Percentiles rank a stretch among this genome's conserved stretches.
Conservation (phyloP, 1,140 invertebrate species). For the Yoshiicerus persimilis region DNA sequence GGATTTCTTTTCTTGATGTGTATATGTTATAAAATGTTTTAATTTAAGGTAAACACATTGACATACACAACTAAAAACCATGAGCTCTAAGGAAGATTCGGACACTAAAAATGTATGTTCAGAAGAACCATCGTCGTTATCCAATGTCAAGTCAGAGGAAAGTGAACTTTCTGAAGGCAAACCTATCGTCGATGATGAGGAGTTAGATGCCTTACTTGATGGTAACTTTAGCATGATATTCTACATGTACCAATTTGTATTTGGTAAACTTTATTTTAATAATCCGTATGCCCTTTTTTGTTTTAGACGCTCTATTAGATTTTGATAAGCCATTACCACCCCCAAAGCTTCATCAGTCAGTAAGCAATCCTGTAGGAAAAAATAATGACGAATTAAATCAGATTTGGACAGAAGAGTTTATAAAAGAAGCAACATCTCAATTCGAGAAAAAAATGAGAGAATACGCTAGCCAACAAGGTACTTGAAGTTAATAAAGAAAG, state of each 20-base stretch:
- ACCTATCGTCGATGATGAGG: constrained; percentile 40
- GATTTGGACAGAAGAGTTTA: constrained; percentile 66
- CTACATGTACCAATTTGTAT: background rate
- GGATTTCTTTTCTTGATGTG: no score
- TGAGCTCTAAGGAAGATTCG: background rate
- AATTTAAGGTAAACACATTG: no score
- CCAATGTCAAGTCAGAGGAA: background rate
- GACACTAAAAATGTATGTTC: background rate
- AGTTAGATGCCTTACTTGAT: constrained; percentile 49
- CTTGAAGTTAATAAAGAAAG: background rate
- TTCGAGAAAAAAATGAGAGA: constrained; percentile 65
- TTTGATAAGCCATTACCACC: constrained; percentile 47
- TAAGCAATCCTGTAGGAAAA: background rate
- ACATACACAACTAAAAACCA: no score
- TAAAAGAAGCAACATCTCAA: constrained; percentile 62
- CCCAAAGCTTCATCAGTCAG: background rate
- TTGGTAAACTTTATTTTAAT: background rate
- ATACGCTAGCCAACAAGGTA: constrained; percentile 50
- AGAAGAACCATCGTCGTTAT: background rate
- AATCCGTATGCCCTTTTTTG: background rate
- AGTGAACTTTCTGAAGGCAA: background rate
- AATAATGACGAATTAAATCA: constrained; percentile 46
- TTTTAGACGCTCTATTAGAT: constrained; percentile 49
- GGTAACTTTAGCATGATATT: no score
- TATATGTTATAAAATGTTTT: no score